phyloP scores from a whole-genome alignment of 2,113 vertebrate species.

The Pungitius pungitius region DNA sequence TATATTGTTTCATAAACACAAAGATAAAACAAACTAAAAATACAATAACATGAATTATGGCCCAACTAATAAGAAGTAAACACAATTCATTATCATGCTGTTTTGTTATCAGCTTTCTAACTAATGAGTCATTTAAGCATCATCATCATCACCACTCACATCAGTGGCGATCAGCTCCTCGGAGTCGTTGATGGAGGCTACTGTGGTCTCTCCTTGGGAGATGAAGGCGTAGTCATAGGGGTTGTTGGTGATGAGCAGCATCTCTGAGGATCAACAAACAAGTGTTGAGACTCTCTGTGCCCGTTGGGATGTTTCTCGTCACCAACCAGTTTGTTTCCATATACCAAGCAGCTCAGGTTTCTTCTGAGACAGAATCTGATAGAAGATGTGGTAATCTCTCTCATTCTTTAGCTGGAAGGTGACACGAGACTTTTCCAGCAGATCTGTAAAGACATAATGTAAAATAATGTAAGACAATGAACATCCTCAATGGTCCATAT shows the following conservation, averaged over 20 bases:
- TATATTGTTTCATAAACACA: background rate
- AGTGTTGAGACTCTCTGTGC: background rate
- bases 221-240: constrained; percentile 80
- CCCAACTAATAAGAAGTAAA: background rate
- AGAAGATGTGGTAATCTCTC: constrained; percentile 93
- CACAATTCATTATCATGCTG: background rate
- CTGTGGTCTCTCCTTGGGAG: constrained; percentile 79
- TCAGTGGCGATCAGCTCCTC: constrained; percentile 78
- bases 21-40: background rate
- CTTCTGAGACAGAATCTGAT: constrained; percentile 92
- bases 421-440: constrained; percentile 91
- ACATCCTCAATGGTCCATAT: background rate
- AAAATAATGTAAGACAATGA: background rate
- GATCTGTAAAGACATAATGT: constrained; percentile 79
- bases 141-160: constrained; percentile 52
- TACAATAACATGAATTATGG: background rate
- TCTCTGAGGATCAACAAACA: constrained; percentile 60
- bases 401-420: constrained; percentile 91
- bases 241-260: constrained; percentile 83
- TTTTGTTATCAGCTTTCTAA: background rate
- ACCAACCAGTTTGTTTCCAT: background rate
- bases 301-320: background rate
- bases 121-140: no score
- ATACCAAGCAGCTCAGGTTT: constrained; percentile 90
- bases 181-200: constrained; percentile 74